A percentile compares a stretch with the other conserved stretches of the same genome.
These are phyloP conservation scores for Nansenia antarctica DNA, from an alignment of 2,113 vertebrate species.

Conservation along the genomic window DNA sequence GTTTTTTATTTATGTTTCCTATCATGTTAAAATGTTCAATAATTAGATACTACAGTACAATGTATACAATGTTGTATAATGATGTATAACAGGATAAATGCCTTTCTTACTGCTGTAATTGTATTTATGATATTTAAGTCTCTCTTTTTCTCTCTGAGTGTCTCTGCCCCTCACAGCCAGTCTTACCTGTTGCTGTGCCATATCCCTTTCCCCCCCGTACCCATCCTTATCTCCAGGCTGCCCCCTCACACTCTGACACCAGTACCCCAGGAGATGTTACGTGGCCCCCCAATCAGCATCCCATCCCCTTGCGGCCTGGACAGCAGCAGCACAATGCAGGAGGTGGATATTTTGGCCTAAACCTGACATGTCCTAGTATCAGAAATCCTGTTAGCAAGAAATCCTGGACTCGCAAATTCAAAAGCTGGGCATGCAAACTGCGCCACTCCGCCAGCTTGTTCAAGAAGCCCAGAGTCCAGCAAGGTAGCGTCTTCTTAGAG, in stretches of 20 bases:
- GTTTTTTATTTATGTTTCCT: not conserved
- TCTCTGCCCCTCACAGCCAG: slow-evolving; percentile 47
- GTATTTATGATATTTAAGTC: slow-evolving; percentile 15
- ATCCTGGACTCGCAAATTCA: slow-evolving; percentile 95
- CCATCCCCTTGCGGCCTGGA: slow-evolving; percentile 79
- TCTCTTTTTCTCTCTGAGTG: slow-evolving; percentile 33
- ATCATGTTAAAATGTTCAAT: no score
- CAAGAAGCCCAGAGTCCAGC: slow-evolving; percentile 90
- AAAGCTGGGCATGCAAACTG: slow-evolving; percentile 95
- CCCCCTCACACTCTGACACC: slow-evolving; percentile 77
- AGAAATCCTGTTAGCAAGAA: slow-evolving; percentile 97
- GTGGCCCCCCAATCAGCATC: slow-evolving; percentile 71
- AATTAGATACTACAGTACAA: no score
- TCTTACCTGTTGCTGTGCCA: slow-evolving; percentile 58
- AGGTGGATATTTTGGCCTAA: slow-evolving; percentile 99
- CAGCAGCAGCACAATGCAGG: slow-evolving; percentile 86
- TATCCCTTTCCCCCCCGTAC: slow-evolving; percentile 7
- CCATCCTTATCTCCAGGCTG: slow-evolving; percentile 74
- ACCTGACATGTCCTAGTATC: slow-evolving; percentile 98
- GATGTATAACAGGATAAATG: no score
- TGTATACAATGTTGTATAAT: no score
- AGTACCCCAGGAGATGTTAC: slow-evolving; percentile 78
- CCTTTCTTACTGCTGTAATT: no score
- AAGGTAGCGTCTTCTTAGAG: slow-evolving; percentile 90
- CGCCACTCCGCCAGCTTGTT: slow-evolving; percentile 93